Evolutionary conservation across 2,888 invertebrate genomes (phyloP).

Genomic region (Sesamia inferens): DNA sequence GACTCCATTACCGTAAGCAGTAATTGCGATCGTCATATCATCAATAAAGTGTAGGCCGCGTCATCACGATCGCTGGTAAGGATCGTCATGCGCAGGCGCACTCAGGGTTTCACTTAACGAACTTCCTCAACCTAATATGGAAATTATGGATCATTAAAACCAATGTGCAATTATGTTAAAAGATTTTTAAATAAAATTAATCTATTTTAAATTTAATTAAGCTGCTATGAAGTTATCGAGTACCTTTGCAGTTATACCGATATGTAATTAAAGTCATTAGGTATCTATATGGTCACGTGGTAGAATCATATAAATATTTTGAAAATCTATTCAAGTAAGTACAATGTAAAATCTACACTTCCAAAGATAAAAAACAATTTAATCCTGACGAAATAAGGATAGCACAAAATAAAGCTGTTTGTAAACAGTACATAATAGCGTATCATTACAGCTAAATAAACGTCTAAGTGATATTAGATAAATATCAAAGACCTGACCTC

Average conservation of each 20-base stretch:
- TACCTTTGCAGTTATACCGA: background rate
- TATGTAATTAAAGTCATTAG: background rate
- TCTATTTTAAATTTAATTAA: slow-evolving; percentile 27
- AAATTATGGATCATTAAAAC: slow-evolving; percentile 47
- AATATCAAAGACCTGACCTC: slow-evolving; percentile 64
- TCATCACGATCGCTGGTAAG: slow-evolving; percentile 74
- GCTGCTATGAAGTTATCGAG: background rate
- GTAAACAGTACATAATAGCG: slow-evolving; percentile 35
- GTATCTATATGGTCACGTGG: too few species aligned
- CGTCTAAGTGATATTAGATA: slow-evolving; percentile 61
- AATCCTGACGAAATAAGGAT: slow-evolving; percentile 8
- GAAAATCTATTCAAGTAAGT: background rate
- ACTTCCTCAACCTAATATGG: slow-evolving; percentile 77
- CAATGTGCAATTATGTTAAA: slow-evolving; percentile 29
- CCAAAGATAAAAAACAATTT: slow-evolving; percentile 25
- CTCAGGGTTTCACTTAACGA: slow-evolving; percentile 80
- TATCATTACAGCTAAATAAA: slow-evolving; percentile 64
- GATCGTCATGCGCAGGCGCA: slow-evolving; percentile 70
- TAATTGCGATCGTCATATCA: slow-evolving; percentile 76
- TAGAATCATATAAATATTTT: background rate
- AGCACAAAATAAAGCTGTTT: slow-evolving; percentile 37
- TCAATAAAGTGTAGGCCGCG: slow-evolving; percentile 75
- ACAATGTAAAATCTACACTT: background rate
- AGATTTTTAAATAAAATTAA: slow-evolving; percentile 40
- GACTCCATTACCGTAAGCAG: slow-evolving; percentile 75